phyloP scores from a whole-genome alignment of 2,888 invertebrate species.

The Eremobia ochroleuca region DNA sequence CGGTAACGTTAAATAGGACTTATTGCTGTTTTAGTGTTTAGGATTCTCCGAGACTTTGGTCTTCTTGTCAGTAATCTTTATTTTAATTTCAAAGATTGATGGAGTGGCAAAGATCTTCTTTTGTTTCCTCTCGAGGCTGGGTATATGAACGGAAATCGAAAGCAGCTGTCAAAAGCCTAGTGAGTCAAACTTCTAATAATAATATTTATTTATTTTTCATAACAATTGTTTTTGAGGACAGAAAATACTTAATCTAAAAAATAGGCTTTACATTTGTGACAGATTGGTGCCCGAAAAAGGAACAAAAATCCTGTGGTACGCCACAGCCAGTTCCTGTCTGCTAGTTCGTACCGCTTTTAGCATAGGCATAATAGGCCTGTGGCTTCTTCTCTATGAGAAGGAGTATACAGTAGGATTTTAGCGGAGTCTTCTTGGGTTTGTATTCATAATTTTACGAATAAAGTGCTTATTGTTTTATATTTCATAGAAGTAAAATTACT shows the following conservation, averaged over 20 bases:
- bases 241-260: too few relatives aligned
- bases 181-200: background rate
- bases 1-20: conserved; percentile 45
- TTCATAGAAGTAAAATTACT: background rate
- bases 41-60: background rate
- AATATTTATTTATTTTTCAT: too few relatives aligned
- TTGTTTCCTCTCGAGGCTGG: background rate
- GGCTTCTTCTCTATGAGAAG: background rate
- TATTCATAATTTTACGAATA: background rate
- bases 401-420: background rate
- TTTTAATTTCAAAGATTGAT: background rate
- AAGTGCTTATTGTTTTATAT: background rate
- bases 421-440: background rate
- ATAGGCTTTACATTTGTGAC: too few relatives aligned
- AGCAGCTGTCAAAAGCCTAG: background rate
- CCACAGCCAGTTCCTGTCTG: too few relatives aligned
- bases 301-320: too few relatives aligned
- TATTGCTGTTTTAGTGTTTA: conserved; percentile 20
- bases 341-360: background rate
- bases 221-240: too few relatives aligned
- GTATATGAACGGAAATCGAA: background rate
- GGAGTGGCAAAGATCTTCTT: background rate
- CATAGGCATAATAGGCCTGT: background rate
- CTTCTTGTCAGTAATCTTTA: conserved; percentile 1
- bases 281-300: too few relatives aligned